phyloP scores from a whole-genome alignment of 2,797 vertebrate genomes.

The Antrozous pallidus region DNA sequence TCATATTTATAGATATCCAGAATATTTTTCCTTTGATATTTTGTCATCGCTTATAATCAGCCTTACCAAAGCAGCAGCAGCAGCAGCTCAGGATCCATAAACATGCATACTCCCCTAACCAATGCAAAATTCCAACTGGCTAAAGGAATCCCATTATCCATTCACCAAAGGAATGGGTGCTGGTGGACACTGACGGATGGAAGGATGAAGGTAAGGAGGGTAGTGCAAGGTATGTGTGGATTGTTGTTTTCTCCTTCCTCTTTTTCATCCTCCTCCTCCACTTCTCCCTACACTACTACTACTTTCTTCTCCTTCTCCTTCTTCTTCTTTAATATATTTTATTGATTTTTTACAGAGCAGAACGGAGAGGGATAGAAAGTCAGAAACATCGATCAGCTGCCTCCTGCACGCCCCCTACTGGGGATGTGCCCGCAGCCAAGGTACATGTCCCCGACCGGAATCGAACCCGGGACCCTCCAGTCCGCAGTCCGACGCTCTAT shows the following conservation, averaged over 20 bases:
- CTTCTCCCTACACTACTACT: too few species aligned
- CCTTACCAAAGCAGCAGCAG: background rate
- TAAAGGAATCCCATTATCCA: background rate
- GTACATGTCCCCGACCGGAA: too few species aligned
- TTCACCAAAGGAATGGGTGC: background rate
- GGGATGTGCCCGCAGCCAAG: too few species aligned
- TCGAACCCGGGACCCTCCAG: too few species aligned
- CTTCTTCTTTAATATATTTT: too few species aligned
- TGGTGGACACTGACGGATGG: rapidly evolving
- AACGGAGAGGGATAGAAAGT: too few species aligned
- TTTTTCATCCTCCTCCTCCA: rapidly evolving
- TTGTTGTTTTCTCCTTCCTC: background rate
- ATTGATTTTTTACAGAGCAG: too few species aligned
- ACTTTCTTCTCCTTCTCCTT: too few species aligned
- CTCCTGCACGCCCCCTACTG: too few species aligned
- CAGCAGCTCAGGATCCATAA: background rate
- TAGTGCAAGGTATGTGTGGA: background rate
- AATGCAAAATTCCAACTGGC: background rate
- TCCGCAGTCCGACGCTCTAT: too few species aligned
- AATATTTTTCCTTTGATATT: background rate
- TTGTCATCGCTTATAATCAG: background rate
- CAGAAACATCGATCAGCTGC: too few species aligned
- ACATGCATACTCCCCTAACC: background rate
- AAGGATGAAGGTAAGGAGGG: background rate
- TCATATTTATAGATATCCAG: background rate